These are phyloP conservation scores for Ectropis crepuscularia DNA, from an alignment of 2,888 invertebrate genomes.

Conservation along the genomic window DNA sequence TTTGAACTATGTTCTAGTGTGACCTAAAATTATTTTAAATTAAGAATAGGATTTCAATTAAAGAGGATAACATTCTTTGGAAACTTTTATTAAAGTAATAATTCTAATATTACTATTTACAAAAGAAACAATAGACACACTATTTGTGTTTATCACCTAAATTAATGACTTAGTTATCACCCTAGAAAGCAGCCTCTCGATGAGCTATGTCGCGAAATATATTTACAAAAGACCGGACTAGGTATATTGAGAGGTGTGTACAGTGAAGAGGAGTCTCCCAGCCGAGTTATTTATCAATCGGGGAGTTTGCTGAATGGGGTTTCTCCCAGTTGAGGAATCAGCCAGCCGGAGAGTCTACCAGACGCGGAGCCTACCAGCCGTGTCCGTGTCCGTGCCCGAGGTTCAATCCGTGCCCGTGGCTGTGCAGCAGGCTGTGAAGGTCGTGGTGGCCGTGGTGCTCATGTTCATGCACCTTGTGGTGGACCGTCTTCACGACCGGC, in stretches of 20 bases:
- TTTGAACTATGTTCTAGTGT: neutral
- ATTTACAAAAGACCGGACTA: slow-evolving; percentile 76
- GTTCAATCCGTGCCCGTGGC: slow-evolving; percentile 36
- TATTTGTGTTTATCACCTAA: slow-evolving; percentile 65
- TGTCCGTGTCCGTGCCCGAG: slow-evolving; percentile 32
- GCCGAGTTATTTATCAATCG: too few species aligned
- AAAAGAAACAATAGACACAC: slow-evolving; percentile 64
- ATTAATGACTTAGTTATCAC: slow-evolving; percentile 84
- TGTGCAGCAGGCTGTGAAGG: slow-evolving; percentile 42
- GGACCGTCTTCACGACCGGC: slow-evolving; percentile 75
- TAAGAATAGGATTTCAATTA: too few species aligned
- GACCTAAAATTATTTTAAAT: neutral
- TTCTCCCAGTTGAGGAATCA: too few species aligned
- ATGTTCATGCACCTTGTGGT: slow-evolving; percentile 68
- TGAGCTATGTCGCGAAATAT: slow-evolving; percentile 73
- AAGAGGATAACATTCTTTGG: slow-evolving; percentile 60
- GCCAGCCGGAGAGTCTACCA: neutral
- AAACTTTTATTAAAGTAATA: slow-evolving; percentile 65
- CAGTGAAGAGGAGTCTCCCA: neutral
- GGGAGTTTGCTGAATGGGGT: too few species aligned
- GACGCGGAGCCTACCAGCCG: slow-evolving; percentile 46
- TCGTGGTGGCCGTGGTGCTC: slow-evolving; percentile 50
- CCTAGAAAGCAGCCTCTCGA: slow-evolving; percentile 82
- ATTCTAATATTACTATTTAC: slow-evolving; percentile 78
- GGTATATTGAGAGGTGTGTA: slow-evolving; percentile 53